Evolutionary conservation across 2,113 vertebrate genomes (phyloP), one percentile per base, ranked within the genome.

Genomic region (Esox niger): DNA sequence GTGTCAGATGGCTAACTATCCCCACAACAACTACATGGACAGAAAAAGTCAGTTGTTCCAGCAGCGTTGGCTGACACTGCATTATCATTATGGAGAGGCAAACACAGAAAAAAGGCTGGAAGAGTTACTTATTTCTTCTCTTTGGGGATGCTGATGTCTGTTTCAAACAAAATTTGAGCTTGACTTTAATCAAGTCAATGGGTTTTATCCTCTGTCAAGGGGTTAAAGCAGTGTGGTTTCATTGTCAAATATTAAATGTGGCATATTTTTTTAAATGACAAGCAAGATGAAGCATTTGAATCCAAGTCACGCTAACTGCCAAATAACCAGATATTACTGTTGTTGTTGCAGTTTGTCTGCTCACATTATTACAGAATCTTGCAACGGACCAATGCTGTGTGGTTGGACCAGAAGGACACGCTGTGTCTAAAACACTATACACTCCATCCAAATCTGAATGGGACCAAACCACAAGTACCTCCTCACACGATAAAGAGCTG

Each of bases 41-140:
- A 82, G 81, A 86, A 86, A 82, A 80, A 86, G 87, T 88, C 82
- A 79, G 79, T 68, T 70, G 81, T 74, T 79, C 79, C 84, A 87
- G 82, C n/a, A 11, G 79, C 73, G 55, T 74, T 57, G 74, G 64
- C 70, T 80, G 71, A 84, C 75, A 78, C 70, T 63, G 77, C 73
- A 56, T 31, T 69, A 31, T 33, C 25, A 31, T 43, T 26, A 38
- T 38, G 35, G 35, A 11, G 5, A 38, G 35, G n/a, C n/a, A n/a
- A n/a, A n/a, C n/a, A n/a, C n/a, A n/a, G n/a, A n/a, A n/a, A n/a
- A n/a, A n/a, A n/a, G n/a, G n/a, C n/a, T n/a, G n/a, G n/a, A n/a
- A n/a, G n/a, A n/a, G n/a, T n/a, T n/a, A 38, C 5, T 38, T 38
- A 11, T 38, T 5, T 38, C 35, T 38, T 5, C 35, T 6, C 35